Evolutionary conservation across 2,113 vertebrate genomes (phyloP).

Genomic region (Cebus imitator): DNA sequence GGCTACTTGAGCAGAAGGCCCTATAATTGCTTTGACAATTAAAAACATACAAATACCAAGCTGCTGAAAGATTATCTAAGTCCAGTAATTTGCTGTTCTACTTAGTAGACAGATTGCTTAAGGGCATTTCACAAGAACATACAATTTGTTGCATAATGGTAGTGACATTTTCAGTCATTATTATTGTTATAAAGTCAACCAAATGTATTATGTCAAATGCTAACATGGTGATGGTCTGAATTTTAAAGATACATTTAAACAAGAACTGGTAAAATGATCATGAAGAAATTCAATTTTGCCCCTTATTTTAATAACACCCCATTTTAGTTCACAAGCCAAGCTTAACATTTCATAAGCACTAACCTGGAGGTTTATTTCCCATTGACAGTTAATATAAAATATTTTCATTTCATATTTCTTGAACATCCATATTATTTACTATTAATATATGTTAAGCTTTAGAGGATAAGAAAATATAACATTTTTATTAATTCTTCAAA

Average conservation of each 20-base stretch:
- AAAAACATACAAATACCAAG: conserved; percentile 84
- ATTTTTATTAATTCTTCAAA: conserved; percentile 5
- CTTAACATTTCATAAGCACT: conserved; percentile 11
- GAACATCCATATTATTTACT: neutral
- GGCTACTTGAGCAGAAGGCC: conserved; percentile 67
- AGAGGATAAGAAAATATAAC: neutral
- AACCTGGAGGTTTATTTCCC: conserved; percentile 48
- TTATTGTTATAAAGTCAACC: conserved; percentile 80
- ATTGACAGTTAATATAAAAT: conserved; percentile 55
- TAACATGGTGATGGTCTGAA: neutral
- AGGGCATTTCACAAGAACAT: conserved; percentile 77
- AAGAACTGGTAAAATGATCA: neutral
- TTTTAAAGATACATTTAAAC: conserved; percentile 61
- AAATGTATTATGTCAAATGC: conserved; percentile 75
- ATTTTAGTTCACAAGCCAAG: conserved; percentile 21
- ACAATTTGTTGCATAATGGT: conserved; percentile 72
- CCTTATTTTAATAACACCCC: conserved; percentile 32
- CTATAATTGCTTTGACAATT: conserved; percentile 84
- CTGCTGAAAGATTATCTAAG: conserved; percentile 71
- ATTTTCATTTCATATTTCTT: conserved; percentile 51
- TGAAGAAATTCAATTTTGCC: conserved; percentile 40
- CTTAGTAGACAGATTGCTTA: conserved; percentile 79
- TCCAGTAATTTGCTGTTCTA: conserved; percentile 80
- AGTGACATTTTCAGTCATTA: conserved; percentile 83
- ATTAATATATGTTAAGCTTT: neutral